Evolutionary conservation across 2,888 invertebrate species (phyloP).

Genomic region (Drosophila mettleri): DNA sequence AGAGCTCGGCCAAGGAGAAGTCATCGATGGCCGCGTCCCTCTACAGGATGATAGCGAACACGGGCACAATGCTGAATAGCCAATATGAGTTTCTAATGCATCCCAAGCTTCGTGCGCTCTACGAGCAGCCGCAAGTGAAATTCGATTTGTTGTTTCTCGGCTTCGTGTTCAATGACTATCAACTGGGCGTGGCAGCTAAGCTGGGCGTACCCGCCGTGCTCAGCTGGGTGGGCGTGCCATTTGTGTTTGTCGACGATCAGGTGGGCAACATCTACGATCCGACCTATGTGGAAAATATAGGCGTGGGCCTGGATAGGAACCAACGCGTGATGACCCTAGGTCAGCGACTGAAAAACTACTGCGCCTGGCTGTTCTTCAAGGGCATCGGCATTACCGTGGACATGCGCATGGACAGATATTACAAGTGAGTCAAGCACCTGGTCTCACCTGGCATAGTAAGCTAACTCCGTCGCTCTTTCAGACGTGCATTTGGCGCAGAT

Average conservation of each 20-base stretch:
- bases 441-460: neutral
- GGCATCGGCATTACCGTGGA: constrained; percentile 3
- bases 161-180: constrained; percentile 77
- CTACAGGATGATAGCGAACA: neutral
- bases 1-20: constrained; percentile 39
- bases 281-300: constrained; percentile 63
- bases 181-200: constrained; percentile 81
- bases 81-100: constrained; percentile 70
- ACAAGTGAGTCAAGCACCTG: constrained; percentile 36
- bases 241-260: constrained; percentile 53
- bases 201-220: constrained; percentile 79
- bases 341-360: constrained; percentile 47
- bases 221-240: constrained; percentile 67
- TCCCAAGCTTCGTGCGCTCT: constrained; percentile 64
- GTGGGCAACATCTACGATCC: constrained; percentile 77
- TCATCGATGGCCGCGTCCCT: constrained; percentile 3
- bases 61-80: constrained; percentile 21
- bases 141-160: constrained; percentile 82
- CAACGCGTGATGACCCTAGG: constrained; percentile 40
- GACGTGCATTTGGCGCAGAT: constrained; percentile 43
- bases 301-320: neutral
- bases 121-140: constrained; percentile 59
- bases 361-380: constrained; percentile 17
- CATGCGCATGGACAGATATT: constrained; percentile 29
- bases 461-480: constrained; percentile 1